Conservation (phyloP, 2,113 vertebrate species). For the Dendropsophus ebraccatus region DNA sequence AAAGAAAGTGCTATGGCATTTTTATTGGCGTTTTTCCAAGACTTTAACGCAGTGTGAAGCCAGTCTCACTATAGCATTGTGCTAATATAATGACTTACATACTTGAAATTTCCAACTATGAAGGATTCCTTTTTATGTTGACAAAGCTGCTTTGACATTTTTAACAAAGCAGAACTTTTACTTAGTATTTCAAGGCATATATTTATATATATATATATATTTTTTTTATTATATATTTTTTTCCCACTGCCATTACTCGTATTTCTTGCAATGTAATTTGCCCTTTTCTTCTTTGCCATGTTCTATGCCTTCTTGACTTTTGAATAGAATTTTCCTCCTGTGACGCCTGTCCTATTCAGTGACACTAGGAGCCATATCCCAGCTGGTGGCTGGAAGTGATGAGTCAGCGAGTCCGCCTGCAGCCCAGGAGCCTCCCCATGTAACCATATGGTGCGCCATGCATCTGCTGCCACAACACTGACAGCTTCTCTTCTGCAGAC, state of each 20-base stretch:
- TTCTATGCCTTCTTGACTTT: neutral
- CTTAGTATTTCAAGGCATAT: neutral
- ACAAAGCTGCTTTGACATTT: no score
- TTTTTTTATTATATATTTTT: no score
- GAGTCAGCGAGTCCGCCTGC: conserved; percentile 28
- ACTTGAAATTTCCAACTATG: no score
- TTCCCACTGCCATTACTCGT: no score
- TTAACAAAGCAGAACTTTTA: neutral
- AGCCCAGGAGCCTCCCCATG: neutral
- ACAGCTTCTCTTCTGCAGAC: no score
- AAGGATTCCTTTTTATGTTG: no score
- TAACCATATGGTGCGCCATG: neutral
- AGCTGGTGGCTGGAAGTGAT: conserved; percentile 43
- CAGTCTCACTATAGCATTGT: no score
- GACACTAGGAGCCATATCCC: neutral
- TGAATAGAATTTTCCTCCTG: neutral
- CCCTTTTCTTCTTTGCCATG: neutral
- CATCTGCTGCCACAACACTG: conserved; percentile 18
- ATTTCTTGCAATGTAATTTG: neutral
- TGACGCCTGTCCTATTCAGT: conserved; percentile 37
- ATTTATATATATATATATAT: neutral
- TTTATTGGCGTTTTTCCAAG: no score
- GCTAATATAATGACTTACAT: no score
- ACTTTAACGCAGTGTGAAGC: no score
- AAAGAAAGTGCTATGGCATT: no score